Evolutionary conservation across 2,797 vertebrate species (phyloP), one percentile per base, ranked within the genome.

Genomic region (Myotis findleyi): DNA sequence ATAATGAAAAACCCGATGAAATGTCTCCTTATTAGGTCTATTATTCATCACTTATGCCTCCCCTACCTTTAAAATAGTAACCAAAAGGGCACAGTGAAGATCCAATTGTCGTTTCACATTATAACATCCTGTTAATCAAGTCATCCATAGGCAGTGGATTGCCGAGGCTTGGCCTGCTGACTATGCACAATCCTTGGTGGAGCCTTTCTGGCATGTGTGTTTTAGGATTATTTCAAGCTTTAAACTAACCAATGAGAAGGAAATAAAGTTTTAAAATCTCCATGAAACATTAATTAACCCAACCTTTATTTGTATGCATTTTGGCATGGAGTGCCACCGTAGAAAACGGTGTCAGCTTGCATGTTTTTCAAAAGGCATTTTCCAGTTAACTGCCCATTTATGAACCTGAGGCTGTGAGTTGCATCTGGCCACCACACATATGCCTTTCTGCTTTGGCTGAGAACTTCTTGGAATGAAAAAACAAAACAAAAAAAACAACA

Each of bases 1-100:
- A 77, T 81, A 94, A 97, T 87, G 62, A 92, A 97, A 97, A 92
- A 33, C 14, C 33, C 75, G 64, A 66, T 79, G 79, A 94, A 89
- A 96, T 97, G 51, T 91, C 89, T 83, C n/a, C 13, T 55, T 88
- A 55, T 87, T 94, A 79, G 51, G 5, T 72, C 57, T 86, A 71
- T 94, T 93, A 88, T 86, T 94, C 69, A 90, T 57, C 1, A 21
- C 9, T 33, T 81, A 49, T 81, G 59, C 5, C n/a, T 80, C 89
- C 10, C 51, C 27, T 93, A 20, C 66, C 53, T 95, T 93, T 95
- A 86, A 89, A 90, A 62, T 14, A 82, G 77, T 49, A 87, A 77
- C n/a, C 2, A 0, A 96, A 95, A 95, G 64, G 21, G 27, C 36
- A 73, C 4, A 87, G 36, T 11, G 62, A 84, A 94, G 33, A 59